These are phyloP conservation scores for Anguilla marmorata DNA, from an alignment of 2,797 vertebrate species.

Conservation along the genomic window DNA sequence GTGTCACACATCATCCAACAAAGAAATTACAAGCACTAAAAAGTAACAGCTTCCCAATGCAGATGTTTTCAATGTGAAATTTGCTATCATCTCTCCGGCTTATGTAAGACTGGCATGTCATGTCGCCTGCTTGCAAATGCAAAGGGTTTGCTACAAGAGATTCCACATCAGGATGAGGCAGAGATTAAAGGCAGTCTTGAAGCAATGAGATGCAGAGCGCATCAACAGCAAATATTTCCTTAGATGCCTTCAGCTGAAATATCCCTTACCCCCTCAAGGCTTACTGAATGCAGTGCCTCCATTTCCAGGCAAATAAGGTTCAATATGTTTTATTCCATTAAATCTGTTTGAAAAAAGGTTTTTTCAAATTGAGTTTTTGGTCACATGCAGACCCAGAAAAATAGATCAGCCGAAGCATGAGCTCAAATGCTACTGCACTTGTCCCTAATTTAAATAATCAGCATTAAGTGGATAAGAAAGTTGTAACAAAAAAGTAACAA, in stretches of 20 bases:
- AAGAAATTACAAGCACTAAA: background rate
- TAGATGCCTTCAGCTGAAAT: background rate
- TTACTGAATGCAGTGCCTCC: background rate
- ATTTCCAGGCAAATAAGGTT: background rate
- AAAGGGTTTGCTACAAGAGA: background rate
- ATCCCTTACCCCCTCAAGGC: background rate
- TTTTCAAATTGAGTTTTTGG: background rate
- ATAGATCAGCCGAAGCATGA: background rate
- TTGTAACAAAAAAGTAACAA: background rate
- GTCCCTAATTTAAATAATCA: background rate
- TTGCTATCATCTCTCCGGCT: background rate
- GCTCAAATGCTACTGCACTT: background rate
- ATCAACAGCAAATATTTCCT: conserved; percentile 22
- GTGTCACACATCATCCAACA: background rate
- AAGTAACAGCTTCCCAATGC: conserved; percentile 3
- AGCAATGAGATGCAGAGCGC: conserved; percentile 4
- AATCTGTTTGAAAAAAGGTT: background rate
- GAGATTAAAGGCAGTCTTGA: conserved; percentile 9
- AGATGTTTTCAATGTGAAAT: conserved; percentile 10
- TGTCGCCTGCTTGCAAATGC: background rate
- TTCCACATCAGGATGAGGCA: background rate
- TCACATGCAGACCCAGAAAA: background rate
- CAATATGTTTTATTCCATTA: conserved; percentile 9
- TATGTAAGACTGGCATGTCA: background rate
- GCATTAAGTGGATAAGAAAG: background rate